Percentiles rank a stretch among this genome's conserved stretches.
Evolutionary conservation across 2,888 invertebrate species (phyloP).

Genomic region (Cephus sareptanus): DNA sequence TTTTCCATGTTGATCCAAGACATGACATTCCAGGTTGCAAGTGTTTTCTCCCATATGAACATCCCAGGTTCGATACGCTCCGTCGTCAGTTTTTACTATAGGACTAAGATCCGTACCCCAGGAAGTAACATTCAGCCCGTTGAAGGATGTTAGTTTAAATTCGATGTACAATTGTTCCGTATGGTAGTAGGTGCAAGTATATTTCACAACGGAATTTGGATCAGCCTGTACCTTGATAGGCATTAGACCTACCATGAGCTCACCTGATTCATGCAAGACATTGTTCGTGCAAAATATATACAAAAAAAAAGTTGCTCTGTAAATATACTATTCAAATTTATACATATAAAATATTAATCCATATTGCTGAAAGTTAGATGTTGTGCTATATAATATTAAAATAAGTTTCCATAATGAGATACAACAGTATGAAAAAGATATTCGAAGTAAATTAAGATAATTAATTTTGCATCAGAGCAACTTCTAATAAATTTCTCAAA

Average conservation of each 20-base stretch:
- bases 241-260: slow-evolving; percentile 67
- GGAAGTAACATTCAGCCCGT: slow-evolving; percentile 42
- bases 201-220: slow-evolving; percentile 62
- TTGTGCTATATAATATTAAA: neutral
- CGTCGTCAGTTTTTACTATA: slow-evolving; percentile 31
- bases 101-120: slow-evolving; percentile 28
- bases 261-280: slow-evolving; percentile 48
- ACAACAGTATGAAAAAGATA: slow-evolving; percentile 12
- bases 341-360: neutral
- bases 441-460: slow-evolving; percentile 6
- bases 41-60: slow-evolving; percentile 54
- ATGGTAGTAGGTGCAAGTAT: slow-evolving; percentile 69
- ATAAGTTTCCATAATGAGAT: neutral
- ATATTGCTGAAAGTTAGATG: neutral
- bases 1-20: slow-evolving; percentile 44
- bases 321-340: neutral
- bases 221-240: slow-evolving; percentile 65
- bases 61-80: slow-evolving; percentile 51
- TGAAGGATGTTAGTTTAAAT: slow-evolving; percentile 54
- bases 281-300: slow-evolving; percentile 35
- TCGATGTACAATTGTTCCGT: slow-evolving; percentile 60
- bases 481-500: slow-evolving; percentile 4
- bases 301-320: neutral
- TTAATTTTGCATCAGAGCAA: neutral
- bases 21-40: slow-evolving; percentile 50